A percentile compares a stretch with the other conserved stretches of the same genome.
phyloP scores from a whole-genome alignment of 2,113 vertebrate species.

The Lates calcarifer region DNA sequence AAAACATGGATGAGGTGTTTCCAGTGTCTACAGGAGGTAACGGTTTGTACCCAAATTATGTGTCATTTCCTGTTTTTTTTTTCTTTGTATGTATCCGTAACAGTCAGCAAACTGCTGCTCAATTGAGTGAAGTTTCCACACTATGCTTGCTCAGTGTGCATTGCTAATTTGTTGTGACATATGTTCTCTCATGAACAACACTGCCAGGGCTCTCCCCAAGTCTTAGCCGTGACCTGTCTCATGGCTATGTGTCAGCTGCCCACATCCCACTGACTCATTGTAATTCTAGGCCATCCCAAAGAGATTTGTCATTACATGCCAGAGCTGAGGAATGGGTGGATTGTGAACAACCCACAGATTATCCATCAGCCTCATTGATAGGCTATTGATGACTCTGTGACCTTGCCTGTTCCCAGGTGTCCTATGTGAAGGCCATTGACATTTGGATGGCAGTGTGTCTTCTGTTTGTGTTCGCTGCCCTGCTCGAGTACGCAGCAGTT shows the following conservation, averaged over 20 bases:
- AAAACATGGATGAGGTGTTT: neutral
- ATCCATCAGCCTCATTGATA: conserved; percentile 54
- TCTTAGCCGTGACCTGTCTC: conserved; percentile 60
- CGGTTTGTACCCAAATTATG: neutral
- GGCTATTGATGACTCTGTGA: conserved; percentile 43
- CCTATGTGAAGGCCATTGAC: conserved; percentile 94
- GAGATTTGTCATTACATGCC: conserved; percentile 42
- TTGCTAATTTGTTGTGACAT: conserved; percentile 62
- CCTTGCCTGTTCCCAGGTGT: conserved; percentile 85
- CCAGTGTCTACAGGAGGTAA: neutral
- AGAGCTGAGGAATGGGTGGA: conserved; percentile 25
- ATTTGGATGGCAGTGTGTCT: conserved; percentile 97
- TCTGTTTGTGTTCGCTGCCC: conserved; percentile 92
- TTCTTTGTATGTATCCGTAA: conserved; percentile 21
- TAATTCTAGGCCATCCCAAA: conserved; percentile 49
- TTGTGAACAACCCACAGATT: conserved; percentile 34
- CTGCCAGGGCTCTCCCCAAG: conserved; percentile 20
- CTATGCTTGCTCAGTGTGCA: conserved; percentile 30
- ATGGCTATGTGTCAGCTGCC: conserved; percentile 65
- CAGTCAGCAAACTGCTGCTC: conserved; percentile 51
- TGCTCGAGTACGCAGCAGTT: conserved; percentile 93
- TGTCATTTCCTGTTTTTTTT: neutral
- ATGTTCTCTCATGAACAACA: conserved; percentile 42
- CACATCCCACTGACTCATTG: conserved; percentile 61
- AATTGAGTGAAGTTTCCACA: conserved; percentile 46